Percentiles rank a stretch among this genome's conserved stretches.
These are phyloP conservation scores for Phalacrocorax carbo DNA, from an alignment of 2,113 vertebrate species.

Conservation along the genomic window DNA sequence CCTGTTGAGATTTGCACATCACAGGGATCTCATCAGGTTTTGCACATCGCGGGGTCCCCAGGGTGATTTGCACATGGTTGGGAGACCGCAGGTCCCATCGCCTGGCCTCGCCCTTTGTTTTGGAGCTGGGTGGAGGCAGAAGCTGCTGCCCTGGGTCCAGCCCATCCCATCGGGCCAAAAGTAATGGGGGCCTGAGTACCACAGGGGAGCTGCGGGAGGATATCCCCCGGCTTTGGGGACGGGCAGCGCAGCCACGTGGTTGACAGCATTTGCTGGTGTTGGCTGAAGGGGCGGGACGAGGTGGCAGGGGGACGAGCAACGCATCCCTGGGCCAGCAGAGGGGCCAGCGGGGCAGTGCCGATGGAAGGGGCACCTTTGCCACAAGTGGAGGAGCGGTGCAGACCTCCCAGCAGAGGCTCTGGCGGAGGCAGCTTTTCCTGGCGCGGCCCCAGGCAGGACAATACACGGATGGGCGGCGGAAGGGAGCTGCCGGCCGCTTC, in stretches of 20 bases:
- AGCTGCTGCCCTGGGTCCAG: background rate
- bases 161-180: background rate
- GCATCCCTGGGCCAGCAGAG: background rate
- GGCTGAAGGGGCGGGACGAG: background rate
- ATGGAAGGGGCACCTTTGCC: background rate
- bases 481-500: conserved; percentile 52
- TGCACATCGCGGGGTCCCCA: background rate
- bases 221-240: accelerated
- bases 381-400: background rate
- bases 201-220: background rate
- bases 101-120: background rate
- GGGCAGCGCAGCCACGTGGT: accelerated
- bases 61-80: accelerated
- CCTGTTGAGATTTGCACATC: too few relatives aligned
- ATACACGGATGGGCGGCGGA: background rate
- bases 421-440: conserved; percentile 20
- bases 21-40: background rate
- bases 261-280: background rate
- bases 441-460: background rate
- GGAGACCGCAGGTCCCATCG: background rate
- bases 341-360: background rate
- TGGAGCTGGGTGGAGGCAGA: background rate
- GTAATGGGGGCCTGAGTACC: accelerated
- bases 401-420: background rate
- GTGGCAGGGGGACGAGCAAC: background rate